Percentiles rank a stretch among this genome's conserved stretches.
Conservation (phyloP, 2,113 vertebrate species). For the Cololabis saira region DNA sequence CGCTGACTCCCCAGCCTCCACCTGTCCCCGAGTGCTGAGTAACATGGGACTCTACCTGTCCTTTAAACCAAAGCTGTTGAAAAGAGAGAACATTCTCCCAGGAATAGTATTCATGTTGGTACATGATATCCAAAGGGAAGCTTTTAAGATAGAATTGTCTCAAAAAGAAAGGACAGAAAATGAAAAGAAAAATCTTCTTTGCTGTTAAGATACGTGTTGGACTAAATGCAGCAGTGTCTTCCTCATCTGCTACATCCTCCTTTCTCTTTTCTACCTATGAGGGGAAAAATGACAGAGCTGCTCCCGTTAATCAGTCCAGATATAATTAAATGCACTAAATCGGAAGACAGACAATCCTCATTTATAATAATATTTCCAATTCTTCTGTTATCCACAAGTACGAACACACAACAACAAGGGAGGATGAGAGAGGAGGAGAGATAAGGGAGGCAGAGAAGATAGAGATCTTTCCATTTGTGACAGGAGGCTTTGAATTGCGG, state of each 20-base stretch:
- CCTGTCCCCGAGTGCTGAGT: constrained; percentile 48
- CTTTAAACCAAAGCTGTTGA: constrained; percentile 32
- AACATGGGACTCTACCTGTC: constrained; percentile 36
- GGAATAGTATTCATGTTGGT: constrained; percentile 29
- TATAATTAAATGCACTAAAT: too few species aligned
- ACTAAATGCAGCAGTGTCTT: constrained; percentile 27
- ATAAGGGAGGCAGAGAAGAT: constrained; percentile 38
- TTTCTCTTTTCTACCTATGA: not conserved
- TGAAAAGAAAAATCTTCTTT: constrained; percentile 9
- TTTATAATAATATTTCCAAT: constrained; percentile 3
- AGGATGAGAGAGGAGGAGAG: constrained; percentile 15
- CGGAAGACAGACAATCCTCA: too few species aligned
- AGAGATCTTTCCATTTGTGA: constrained; percentile 71
- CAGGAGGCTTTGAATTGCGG: constrained; percentile 65
- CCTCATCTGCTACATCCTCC: too few species aligned
- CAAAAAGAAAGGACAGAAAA: not conserved
- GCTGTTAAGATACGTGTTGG: constrained; percentile 17
- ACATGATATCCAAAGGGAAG: constrained; percentile 4
- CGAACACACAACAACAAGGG: not conserved
- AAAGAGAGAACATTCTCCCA: constrained; percentile 10
- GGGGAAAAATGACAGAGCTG: not conserved
- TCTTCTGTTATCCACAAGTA: constrained; percentile 8
- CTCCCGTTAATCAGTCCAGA: not conserved
- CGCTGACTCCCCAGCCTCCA: constrained; percentile 26
- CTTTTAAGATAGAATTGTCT: constrained; percentile 16